phyloP scores from a whole-genome alignment of 2,888 invertebrate species.

The Rhingia rostrata region DNA sequence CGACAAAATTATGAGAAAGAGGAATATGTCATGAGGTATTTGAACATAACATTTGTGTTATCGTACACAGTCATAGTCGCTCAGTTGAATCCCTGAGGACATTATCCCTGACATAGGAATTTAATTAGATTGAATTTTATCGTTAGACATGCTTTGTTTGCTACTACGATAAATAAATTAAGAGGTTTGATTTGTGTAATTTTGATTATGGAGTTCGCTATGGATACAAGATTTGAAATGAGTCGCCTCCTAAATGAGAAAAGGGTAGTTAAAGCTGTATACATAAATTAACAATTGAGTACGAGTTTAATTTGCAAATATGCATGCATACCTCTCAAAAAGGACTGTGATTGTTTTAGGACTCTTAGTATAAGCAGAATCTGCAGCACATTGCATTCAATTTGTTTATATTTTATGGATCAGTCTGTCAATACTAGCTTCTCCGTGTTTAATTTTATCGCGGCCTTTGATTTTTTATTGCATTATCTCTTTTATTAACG shows the following conservation, averaged over 20 bases:
- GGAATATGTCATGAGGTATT: constrained; percentile 57
- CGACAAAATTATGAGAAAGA: not conserved
- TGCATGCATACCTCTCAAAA: too few relatives aligned
- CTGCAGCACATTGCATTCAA: too few relatives aligned
- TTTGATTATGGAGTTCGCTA: not conserved
- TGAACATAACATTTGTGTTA: constrained; percentile 65
- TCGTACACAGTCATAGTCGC: not conserved
- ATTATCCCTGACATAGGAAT: constrained; percentile 61
- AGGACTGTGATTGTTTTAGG: too few relatives aligned
- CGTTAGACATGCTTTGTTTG: constrained; percentile 53
- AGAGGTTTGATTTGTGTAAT: constrained; percentile 56
- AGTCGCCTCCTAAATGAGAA: not conserved
- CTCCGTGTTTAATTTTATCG: too few relatives aligned
- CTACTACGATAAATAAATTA: constrained; percentile 59
- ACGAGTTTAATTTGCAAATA: too few relatives aligned
- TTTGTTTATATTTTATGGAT: too few relatives aligned
- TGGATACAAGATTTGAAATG: not conserved
- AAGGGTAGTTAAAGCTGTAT: too few relatives aligned
- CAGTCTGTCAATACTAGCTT: too few relatives aligned
- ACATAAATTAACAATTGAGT: too few relatives aligned
- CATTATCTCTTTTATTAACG: too few relatives aligned
- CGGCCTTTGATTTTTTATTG: too few relatives aligned
- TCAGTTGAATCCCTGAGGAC: constrained; percentile 36
- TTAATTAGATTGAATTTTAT: constrained; percentile 73
- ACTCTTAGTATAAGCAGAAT: too few relatives aligned